Evolutionary conservation across 2,113 vertebrate genomes (phyloP).

Genomic region (Jaculus jaculus): DNA sequence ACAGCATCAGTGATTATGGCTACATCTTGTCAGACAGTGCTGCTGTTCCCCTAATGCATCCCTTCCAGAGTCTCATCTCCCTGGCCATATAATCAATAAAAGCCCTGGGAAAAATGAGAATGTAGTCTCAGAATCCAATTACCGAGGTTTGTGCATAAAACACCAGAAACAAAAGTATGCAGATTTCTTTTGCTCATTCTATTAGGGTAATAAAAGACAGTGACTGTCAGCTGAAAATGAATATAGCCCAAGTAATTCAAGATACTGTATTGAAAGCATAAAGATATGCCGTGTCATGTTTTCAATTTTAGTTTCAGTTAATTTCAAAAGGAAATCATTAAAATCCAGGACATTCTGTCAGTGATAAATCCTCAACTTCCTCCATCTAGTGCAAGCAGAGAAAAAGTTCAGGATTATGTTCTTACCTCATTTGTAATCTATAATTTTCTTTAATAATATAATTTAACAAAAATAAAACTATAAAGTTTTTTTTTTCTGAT

Average conservation of each 20-base stretch:
- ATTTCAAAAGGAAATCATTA: conserved; percentile 45
- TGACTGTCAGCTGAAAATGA: conserved; percentile 64
- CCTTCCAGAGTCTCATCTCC: conserved; percentile 46
- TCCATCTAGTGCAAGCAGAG: background rate
- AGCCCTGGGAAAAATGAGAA: conserved; percentile 63
- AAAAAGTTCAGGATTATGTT: background rate
- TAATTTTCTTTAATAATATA: background rate
- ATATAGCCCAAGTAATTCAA: conserved; percentile 58
- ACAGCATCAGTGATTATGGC: conserved; percentile 27
- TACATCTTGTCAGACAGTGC: conserved; percentile 50
- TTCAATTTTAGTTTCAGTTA: conserved; percentile 34
- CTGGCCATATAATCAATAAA: conserved; percentile 64
- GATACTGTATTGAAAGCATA: conserved; percentile 40
- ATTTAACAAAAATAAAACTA: background rate
- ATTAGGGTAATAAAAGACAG: conserved; percentile 52
- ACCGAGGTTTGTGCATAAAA: conserved; percentile 54
- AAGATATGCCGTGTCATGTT: conserved; percentile 19
- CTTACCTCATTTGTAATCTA: background rate
- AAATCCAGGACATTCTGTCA: conserved; percentile 44
- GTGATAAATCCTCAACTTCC: background rate
- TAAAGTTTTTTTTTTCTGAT: background rate
- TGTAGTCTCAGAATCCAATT: conserved; percentile 67
- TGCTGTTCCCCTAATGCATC: conserved; percentile 42
- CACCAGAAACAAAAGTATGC: conserved; percentile 46
- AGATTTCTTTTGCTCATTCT: conserved; percentile 56